Conservation (phyloP, 2,797 vertebrate genomes). For the Neosalanx taihuensis region DNA sequence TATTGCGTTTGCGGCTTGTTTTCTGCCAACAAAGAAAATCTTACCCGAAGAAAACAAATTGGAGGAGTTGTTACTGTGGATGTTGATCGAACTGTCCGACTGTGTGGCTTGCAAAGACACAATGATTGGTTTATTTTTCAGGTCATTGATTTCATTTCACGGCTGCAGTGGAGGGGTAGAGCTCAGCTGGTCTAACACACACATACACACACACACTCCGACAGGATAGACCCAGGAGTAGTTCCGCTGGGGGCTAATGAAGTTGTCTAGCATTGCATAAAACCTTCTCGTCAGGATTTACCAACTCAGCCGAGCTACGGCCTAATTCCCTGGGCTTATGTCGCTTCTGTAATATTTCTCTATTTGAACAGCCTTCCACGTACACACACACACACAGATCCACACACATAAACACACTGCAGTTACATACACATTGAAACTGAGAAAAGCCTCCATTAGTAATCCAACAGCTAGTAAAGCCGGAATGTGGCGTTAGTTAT, state of each 20-base stretch:
- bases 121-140: slow-evolving; percentile 8
- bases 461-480: slow-evolving; percentile 3
- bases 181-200: not conserved
- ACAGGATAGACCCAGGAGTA: not conserved
- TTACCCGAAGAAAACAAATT: not conserved
- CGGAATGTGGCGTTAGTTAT: slow-evolving; percentile 7
- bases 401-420: not conserved
- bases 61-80: not conserved
- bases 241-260: slow-evolving; percentile 1
- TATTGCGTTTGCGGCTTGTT: not conserved
- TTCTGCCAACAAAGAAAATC: not conserved
- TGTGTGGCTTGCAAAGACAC: slow-evolving; percentile 1
- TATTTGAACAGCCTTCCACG: not conserved
- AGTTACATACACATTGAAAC: not conserved
- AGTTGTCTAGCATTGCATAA: slow-evolving; percentile 11
- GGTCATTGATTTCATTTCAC: slow-evolving; percentile 10
- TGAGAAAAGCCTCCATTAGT: slow-evolving; percentile 2
- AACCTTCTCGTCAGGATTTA: slow-evolving; percentile 1
- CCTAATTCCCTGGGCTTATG: slow-evolving; percentile 13
- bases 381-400: not conserved
- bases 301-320: not conserved
- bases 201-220: not conserved
- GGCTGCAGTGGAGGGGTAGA: not conserved
- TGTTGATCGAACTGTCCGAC: not conserved
- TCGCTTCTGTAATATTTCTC: slow-evolving; percentile 10